Conservation (phyloP, 1,140 invertebrate species). For the Trypoxylus dichotomus region DNA sequence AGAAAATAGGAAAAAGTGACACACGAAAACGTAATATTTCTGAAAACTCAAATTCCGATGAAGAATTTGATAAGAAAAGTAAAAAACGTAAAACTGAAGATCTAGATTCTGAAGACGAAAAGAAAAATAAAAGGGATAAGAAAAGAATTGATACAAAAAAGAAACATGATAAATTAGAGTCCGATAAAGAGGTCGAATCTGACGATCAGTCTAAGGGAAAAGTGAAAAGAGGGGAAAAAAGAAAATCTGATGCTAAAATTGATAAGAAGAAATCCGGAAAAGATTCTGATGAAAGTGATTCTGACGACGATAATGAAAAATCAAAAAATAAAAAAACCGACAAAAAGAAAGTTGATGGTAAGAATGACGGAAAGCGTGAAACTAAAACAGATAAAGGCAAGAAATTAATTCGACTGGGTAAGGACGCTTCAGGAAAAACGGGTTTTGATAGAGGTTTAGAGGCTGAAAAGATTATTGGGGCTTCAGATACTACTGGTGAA, state of each 20-base stretch:
- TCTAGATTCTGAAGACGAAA: slow-evolving; percentile 2
- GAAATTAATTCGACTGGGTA: slow-evolving; percentile 33
- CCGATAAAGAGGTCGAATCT: slow-evolving; percentile 10
- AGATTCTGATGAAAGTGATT: background rate
- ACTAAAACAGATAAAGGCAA: slow-evolving; percentile 33
- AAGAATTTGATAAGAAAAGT: slow-evolving; percentile 31
- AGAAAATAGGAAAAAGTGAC: slow-evolving; percentile 51
- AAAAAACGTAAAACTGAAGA: slow-evolving; percentile 26
- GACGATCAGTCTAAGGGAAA: background rate
- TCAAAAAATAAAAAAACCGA: slow-evolving; percentile 33
- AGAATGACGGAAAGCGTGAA: slow-evolving; percentile 41
- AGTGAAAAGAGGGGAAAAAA: slow-evolving; percentile 30
- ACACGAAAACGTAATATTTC: slow-evolving; percentile 46
- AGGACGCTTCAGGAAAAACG: slow-evolving; percentile 60
- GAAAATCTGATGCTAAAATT: slow-evolving; percentile 29
- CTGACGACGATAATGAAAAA: slow-evolving; percentile 36
- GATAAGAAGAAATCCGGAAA: slow-evolving; percentile 12
- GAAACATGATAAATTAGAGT: background rate
- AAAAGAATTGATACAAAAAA: slow-evolving; percentile 11
- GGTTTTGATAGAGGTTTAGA: slow-evolving; percentile 91
- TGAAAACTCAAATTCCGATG: slow-evolving; percentile 35
- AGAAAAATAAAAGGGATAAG: slow-evolving; percentile 26
- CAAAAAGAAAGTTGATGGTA: slow-evolving; percentile 40
- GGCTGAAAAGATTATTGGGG: slow-evolving; percentile 93
- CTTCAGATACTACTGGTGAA: slow-evolving; percentile 92